These are phyloP conservation scores for Drosophila affinis DNA, from an alignment of 2,888 invertebrate genomes.

Conservation along the genomic window DNA sequence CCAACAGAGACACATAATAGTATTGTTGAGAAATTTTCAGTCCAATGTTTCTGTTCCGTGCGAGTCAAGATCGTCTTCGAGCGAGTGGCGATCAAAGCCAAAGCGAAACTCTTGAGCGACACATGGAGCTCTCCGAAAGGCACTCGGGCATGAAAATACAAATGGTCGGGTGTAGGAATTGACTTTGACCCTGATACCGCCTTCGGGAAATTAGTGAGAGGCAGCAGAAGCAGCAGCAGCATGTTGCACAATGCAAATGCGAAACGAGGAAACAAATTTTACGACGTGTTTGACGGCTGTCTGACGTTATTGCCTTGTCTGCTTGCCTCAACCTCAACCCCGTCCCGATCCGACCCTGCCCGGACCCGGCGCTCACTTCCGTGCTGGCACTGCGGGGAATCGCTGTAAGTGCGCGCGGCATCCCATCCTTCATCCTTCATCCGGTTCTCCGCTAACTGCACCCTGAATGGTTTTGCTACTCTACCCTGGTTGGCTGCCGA, in stretches of 20 bases:
- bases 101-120: constrained; percentile 41
- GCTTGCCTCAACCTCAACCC: constrained; percentile 17
- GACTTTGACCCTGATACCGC: constrained; percentile 74
- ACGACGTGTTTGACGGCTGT: constrained; percentile 82
- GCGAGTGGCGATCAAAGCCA: constrained; percentile 35
- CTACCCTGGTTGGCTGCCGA: constrained; percentile 59
- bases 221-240: constrained; percentile 5
- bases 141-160: constrained; percentile 63
- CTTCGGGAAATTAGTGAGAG: constrained; percentile 12
- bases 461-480: constrained; percentile 14
- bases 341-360: constrained; percentile 5
- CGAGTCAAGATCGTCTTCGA: constrained; percentile 32
- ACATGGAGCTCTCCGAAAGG: constrained; percentile 17
- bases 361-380: constrained; percentile 63
- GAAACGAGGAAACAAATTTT: constrained; percentile 76
- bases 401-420: constrained; percentile 25
- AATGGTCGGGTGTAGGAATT: constrained; percentile 52
- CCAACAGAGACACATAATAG: too few species aligned
- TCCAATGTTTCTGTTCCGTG: constrained; percentile 37
- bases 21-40: constrained; percentile 1
- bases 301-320: constrained; percentile 41
- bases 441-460: constrained; percentile 7
- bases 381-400: constrained; percentile 47
- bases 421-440: constrained; percentile 22
- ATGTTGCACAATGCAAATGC: constrained; percentile 70